A percentile compares a stretch with the other conserved stretches of the same genome.
These are phyloP conservation scores for Scyliorhinus canicula DNA, from an alignment of 2,797 vertebrate genomes.

Conservation along the genomic window DNA sequence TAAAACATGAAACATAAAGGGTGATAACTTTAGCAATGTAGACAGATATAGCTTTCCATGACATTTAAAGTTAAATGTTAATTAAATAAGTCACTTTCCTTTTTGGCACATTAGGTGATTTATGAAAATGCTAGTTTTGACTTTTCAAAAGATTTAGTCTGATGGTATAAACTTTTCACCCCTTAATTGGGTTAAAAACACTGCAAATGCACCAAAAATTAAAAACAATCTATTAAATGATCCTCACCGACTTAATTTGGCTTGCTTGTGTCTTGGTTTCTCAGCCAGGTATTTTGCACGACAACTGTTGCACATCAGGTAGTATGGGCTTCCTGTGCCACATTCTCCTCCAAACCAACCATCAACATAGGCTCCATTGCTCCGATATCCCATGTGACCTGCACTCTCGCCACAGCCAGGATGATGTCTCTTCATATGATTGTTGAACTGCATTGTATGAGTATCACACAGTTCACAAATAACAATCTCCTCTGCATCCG, in stretches of 20 bases:
- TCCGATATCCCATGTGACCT: constrained; percentile 68
- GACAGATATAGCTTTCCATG: too few species aligned
- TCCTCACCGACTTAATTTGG: constrained; percentile 59
- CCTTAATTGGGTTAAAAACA: background rate
- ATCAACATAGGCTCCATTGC: constrained; percentile 68
- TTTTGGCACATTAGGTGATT: background rate
- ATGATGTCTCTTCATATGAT: constrained; percentile 68
- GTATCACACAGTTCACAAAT: constrained; percentile 71
- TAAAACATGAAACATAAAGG: background rate
- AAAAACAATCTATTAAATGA: background rate
- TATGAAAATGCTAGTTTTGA: background rate
- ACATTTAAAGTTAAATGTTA: background rate
- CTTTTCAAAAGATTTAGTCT: background rate
- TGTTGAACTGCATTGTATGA: constrained; percentile 67
- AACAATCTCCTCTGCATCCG: constrained; percentile 62
- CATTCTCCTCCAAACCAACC: constrained; percentile 76
- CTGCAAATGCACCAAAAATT: background rate
- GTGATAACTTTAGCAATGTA: background rate
- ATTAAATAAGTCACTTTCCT: background rate
- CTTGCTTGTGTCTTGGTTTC: constrained; percentile 52
- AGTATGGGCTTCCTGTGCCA: constrained; percentile 71
- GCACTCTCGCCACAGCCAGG: constrained; percentile 71
- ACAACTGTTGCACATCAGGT: constrained; percentile 67
- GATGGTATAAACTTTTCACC: background rate
- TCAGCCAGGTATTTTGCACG: constrained; percentile 66